Base-by-base conservation (phyloP, 2,797 vertebrate species). In the Xenops minutus region DNA sequence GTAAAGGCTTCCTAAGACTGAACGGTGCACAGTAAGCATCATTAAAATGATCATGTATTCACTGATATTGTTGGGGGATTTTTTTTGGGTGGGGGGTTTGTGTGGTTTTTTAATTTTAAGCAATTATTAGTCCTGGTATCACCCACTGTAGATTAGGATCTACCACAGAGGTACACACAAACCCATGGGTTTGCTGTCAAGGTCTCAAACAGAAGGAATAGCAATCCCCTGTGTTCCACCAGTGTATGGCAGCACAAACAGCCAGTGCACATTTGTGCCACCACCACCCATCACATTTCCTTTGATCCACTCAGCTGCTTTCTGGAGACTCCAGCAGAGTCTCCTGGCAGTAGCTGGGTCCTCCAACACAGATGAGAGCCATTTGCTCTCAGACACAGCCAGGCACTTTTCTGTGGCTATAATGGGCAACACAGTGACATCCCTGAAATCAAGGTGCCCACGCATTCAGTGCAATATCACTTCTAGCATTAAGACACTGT, bases 401-500 rank as follows among this genome's bases (percentile, higher is more conserved):
- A 39, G 69, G 29, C 17, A 49, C 10, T n/a, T 94, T 88, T 78
- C 29, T 41, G 58, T 59, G 49, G 30, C 49, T 77, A 43, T 62
- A 12, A 36, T 41, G 37, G 29, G 26, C 43, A 59, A 7, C 22
- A 61, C 23, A 78, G 20, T 16, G 67, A 36, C 30, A 72, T 23
- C 26, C 30, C 14, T 6, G 54, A 93, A 66, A 20, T 51, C 58
- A 63, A 51, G 36, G n/a, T 78, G 43, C 19, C 36, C 73, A 43
- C 36, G 64, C 43, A 72, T 83, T 84, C 18, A 23, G 61, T 46
- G 29, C 0, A 0, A 7, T 34, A n/a, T 14, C 37, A 36, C 30
- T 67, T 75, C 86, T 41, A n/a, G 43, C 34, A 43, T 82, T 76
- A 71, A 73, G 85, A 89, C 41, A 21, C 22, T 18, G 19, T 78